These are phyloP conservation scores for Acrobasis suavella DNA, from an alignment of 2,888 invertebrate species.

Conservation along the genomic window DNA sequence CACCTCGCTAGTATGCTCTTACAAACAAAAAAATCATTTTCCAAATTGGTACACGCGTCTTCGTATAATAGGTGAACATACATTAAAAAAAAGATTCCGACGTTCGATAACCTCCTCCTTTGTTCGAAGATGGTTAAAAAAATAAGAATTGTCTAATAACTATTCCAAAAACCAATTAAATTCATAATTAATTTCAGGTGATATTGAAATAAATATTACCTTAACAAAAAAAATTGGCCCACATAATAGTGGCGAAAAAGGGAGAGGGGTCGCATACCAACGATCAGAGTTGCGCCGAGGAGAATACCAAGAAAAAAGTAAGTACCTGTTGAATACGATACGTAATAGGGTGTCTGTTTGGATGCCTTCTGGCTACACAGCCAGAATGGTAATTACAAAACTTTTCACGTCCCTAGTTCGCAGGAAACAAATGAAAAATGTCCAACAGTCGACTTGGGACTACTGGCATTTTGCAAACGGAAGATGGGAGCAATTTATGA, in stretches of 20 bases:
- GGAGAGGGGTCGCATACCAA: slow-evolving; percentile 12
- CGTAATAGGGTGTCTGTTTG: slow-evolving; percentile 20
- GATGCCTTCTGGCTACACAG: slow-evolving; percentile 31
- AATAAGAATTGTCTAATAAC: too few species aligned
- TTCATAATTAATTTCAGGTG: background rate
- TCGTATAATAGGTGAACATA: too few species aligned
- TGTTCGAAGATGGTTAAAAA: too few species aligned
- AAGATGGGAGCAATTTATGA: slow-evolving; percentile 6
- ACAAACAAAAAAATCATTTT: too few species aligned
- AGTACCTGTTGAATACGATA: slow-evolving; percentile 45
- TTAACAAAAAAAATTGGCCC: background rate
- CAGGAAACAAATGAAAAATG: slow-evolving; percentile 47
- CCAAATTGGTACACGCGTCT: too few species aligned
- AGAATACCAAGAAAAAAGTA: slow-evolving; percentile 46
- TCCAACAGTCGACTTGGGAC: slow-evolving; percentile 32
- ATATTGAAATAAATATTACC: background rate
- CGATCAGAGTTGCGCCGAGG: slow-evolving; percentile 36
- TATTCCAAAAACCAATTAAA: background rate
- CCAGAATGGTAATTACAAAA: slow-evolving; percentile 51
- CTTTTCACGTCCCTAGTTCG: slow-evolving; percentile 39
- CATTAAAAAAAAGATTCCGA: too few species aligned
- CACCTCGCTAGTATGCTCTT: too few species aligned
- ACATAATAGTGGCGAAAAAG: slow-evolving; percentile 18
- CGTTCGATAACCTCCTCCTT: too few species aligned
- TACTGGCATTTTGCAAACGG: slow-evolving; percentile 15